phyloP scores from a whole-genome alignment of 2,888 invertebrate genomes.

The Oeneis ivallda region DNA sequence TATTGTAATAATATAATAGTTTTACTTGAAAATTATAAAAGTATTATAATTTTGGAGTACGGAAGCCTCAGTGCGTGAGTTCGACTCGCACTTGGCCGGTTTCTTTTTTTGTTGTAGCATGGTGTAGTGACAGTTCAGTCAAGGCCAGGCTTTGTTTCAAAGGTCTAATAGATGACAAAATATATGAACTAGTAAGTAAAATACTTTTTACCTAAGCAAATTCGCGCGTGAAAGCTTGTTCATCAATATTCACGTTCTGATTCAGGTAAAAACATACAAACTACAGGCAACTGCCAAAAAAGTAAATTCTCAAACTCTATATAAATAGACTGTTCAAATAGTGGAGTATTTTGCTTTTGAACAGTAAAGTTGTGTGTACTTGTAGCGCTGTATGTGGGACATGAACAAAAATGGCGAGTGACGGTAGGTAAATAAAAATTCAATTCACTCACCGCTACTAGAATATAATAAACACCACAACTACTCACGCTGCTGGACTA shows the following conservation, averaged over 20 bases:
- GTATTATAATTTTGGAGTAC: too few species aligned
- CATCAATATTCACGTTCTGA: not conserved
- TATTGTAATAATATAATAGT: too few species aligned
- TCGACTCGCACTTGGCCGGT: too few species aligned
- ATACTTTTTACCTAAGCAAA: not conserved
- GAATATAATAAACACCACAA: not conserved
- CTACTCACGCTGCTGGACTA: too few species aligned
- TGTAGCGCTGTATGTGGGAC: not conserved
- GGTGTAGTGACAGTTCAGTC: too few species aligned
- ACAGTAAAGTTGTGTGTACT: not conserved
- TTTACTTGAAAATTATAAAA: too few species aligned
- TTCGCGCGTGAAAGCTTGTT: not conserved
- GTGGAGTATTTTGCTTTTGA: conserved; percentile 8
- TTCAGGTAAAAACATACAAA: not conserved
- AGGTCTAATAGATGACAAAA: too few species aligned
- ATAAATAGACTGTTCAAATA: conserved; percentile 7
- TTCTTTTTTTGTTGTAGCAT: too few species aligned
- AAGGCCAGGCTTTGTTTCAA: too few species aligned
- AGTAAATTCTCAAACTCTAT: not conserved
- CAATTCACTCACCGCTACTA: not conserved
- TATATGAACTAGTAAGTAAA: too few species aligned
- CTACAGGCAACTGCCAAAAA: not conserved
- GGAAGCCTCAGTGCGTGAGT: too few species aligned
- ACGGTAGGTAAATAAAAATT: conserved; percentile 10
- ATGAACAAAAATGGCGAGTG: not conserved